A percentile compares a stretch with the other conserved stretches of the same genome.
Conservation (phyloP, 2,113 vertebrate genomes). For the Romanogobio albipinnatus region DNA sequence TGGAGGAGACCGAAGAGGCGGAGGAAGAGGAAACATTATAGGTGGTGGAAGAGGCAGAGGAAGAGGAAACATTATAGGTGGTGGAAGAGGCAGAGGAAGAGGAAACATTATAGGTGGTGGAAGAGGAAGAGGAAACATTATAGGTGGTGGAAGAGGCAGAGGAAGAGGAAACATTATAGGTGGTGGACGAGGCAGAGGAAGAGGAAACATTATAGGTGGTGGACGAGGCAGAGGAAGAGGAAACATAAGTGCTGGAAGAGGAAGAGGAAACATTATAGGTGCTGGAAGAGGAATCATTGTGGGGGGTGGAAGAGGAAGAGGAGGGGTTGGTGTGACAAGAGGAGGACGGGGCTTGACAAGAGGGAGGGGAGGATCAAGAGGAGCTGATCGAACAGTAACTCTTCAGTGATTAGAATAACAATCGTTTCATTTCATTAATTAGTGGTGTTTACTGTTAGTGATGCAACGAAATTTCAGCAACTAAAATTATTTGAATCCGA, state of each 20-base stretch:
- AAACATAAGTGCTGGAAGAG: background rate
- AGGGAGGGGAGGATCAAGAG: slow-evolving; percentile 44
- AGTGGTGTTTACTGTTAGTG: background rate
- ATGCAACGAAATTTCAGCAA: background rate
- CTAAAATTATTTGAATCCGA: no score
- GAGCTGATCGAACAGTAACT: slow-evolving; percentile 61
- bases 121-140: slow-evolving; percentile 33
- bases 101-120: slow-evolving; percentile 41
- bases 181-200: slow-evolving; percentile 18
- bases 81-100: slow-evolving; percentile 16
- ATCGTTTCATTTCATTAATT: background rate
- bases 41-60: slow-evolving; percentile 49
- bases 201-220: background rate
- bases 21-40: slow-evolving; percentile 46
- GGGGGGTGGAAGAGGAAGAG: slow-evolving; percentile 34
- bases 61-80: background rate
- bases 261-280: slow-evolving; percentile 8
- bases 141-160: slow-evolving; percentile 19
- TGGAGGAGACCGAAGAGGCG: slow-evolving; percentile 2
- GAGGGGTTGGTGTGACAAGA: slow-evolving; percentile 16
- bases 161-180: background rate
- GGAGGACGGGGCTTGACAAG: slow-evolving; percentile 45
- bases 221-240: slow-evolving; percentile 47
- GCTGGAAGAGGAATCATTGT: background rate
- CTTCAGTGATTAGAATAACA: slow-evolving; percentile 53